Conservation (phyloP, 1,140 invertebrate genomes). For the Bombus confusus region DNA sequence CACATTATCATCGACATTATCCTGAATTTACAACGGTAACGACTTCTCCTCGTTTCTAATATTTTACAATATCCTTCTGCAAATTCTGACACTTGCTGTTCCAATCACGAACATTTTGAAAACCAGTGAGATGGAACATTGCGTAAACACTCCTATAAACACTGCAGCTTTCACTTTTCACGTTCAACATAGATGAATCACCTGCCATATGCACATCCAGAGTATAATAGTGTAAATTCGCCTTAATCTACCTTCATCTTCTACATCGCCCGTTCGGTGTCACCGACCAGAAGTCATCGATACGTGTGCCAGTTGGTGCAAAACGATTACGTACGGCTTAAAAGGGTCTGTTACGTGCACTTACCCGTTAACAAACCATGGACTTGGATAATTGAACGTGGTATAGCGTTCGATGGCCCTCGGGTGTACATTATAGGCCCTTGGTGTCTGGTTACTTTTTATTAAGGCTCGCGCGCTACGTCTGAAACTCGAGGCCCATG, state of each 20-base stretch:
- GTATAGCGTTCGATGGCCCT: constrained; percentile 47
- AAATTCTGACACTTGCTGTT: too few relatives aligned
- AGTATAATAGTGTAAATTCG: background rate
- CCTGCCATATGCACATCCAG: background rate
- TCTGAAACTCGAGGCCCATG: constrained; percentile 71
- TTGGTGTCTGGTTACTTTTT: constrained; percentile 71
- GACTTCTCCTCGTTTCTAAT: too few relatives aligned
- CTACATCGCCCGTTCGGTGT: too few relatives aligned
- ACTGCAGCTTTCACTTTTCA: background rate
- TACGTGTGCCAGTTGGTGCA: constrained; percentile 43
- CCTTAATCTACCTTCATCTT: background rate
- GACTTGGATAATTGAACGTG: constrained; percentile 69
- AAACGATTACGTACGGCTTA: constrained; percentile 47
- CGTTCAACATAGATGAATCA: background rate
- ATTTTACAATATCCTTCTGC: too few relatives aligned
- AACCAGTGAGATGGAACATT: too few relatives aligned
- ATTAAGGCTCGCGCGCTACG: constrained; percentile 54
- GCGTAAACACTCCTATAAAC: background rate
- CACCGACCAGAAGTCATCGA: background rate
- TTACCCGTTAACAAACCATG: constrained; percentile 60
- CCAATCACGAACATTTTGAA: too few relatives aligned
- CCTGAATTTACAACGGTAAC: too few relatives aligned
- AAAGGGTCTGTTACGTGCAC: constrained; percentile 47
- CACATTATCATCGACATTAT: too few relatives aligned
- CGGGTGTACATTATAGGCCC: constrained; percentile 60